Evolutionary conservation across 2,113 vertebrate species (phyloP), one percentile per base, ranked within the genome.

Genomic region (Eurystomus gularis): DNA sequence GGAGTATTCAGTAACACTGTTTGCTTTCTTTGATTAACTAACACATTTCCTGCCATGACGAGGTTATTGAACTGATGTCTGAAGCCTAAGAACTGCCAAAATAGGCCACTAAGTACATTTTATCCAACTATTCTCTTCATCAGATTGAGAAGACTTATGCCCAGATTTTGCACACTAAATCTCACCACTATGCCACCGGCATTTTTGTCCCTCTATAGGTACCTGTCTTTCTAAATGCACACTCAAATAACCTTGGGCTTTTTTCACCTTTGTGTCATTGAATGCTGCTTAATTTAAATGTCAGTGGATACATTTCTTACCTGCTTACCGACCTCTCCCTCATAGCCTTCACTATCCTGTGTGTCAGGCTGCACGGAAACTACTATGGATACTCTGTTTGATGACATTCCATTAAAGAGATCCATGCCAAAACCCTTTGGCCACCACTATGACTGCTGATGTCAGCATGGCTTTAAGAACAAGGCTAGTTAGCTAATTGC

Each of bases 401-500:
- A 96, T 96, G 93, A 70, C 96, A 94, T 94, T 93, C 94, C 58
- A 82, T 80, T 88, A 69, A 54, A 90, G 49, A 91, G 62, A 66
- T 24, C 72, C 70, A 70, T 58, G 93, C 95, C 94, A 96, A 89
- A 94, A 66, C 62, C 91, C 70, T 90, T 94, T 95, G 96, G 95
- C 92, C 88, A 91, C 61, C 78, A 60, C 46, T 69, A 69, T 17
- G 23, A 17, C 5, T 93, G 96, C 96, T 97, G 96, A 95, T 94
- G 91, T 97, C 96, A 95, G 96, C 96, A 26, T 7, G 23, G 77
- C 91, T 89, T 91, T 46, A 72, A 85, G 93, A 92, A 82, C 83
- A 95, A 82, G 86, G 81, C 83, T 94, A 96, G 96, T 96, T 97
- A 96, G 93, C 93, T 96, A 95, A 96, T 96, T 94, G 86, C 91